Conservation (phyloP, 2,888 invertebrate genomes). For the Allacma fusca region DNA sequence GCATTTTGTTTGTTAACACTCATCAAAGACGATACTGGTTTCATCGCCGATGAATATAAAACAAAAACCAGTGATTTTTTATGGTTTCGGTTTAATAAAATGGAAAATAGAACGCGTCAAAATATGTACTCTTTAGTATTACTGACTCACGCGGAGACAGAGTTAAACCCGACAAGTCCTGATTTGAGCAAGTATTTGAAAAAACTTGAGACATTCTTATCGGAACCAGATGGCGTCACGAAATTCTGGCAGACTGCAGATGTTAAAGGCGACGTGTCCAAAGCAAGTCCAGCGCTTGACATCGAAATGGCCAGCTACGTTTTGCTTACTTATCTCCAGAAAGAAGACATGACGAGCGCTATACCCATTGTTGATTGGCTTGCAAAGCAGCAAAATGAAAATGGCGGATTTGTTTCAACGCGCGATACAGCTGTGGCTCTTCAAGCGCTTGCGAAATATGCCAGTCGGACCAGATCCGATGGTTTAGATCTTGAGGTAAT, state of each 20-base stretch:
- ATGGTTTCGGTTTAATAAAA: too few relatives aligned
- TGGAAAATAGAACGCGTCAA: too few relatives aligned
- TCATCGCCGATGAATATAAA: not conserved
- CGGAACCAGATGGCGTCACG: too few relatives aligned
- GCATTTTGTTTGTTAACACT: not conserved
- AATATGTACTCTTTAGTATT: too few relatives aligned
- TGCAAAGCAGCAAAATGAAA: not conserved
- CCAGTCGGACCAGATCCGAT: not conserved
- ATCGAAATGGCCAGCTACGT: not conserved
- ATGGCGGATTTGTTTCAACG: not conserved
- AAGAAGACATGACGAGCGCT: not conserved
- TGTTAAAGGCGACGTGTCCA: too few relatives aligned
- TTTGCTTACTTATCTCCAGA: not conserved
- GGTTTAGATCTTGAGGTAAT: too few relatives aligned
- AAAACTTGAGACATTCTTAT: too few relatives aligned
- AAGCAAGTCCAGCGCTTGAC: not conserved
- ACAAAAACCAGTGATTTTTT: too few relatives aligned
- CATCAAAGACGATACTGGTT: not conserved
- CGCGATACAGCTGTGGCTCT: not conserved
- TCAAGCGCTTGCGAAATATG: not conserved
- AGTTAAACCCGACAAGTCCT: too few relatives aligned
- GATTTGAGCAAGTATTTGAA: too few relatives aligned
- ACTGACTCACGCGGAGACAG: too few relatives aligned
- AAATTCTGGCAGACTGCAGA: too few relatives aligned
- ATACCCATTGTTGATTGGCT: not conserved